A percentile compares a stretch with the other conserved stretches of the same genome.
phyloP scores from a whole-genome alignment of 2,113 vertebrate genomes.

The Psilopogon haemacephalus region DNA sequence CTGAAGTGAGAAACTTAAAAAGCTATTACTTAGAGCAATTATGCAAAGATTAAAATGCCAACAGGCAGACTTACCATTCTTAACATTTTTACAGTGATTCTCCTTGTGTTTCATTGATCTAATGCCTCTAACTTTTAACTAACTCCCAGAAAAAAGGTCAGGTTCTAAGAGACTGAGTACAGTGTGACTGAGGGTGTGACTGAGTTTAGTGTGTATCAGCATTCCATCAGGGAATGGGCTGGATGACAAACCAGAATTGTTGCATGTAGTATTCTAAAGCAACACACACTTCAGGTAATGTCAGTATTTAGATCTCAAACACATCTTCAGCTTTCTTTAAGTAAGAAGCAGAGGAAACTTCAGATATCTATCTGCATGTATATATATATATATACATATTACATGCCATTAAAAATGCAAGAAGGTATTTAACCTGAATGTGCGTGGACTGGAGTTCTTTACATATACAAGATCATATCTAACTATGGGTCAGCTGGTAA shows the following conservation, averaged over 20 bases:
- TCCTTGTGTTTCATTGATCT: background rate
- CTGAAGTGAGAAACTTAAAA: background rate
- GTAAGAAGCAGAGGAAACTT: background rate
- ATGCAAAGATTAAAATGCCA: background rate
- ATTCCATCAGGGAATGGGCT: background rate
- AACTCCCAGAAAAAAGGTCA: background rate
- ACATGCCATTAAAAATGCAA: background rate
- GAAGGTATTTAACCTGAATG: background rate
- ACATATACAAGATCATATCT: background rate
- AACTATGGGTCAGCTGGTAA: background rate
- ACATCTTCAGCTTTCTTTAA: background rate
- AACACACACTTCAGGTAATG: background rate
- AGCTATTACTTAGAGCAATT: background rate
- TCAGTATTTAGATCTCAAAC: background rate
- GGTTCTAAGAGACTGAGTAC: background rate
- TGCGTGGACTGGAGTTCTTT: background rate
- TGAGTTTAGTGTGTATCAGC: background rate
- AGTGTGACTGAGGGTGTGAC: background rate
- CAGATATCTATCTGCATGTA: background rate
- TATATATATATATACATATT: background rate
- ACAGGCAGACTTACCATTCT: background rate
- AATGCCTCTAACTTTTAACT: background rate
- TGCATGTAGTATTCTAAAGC: background rate
- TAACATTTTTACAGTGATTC: background rate
- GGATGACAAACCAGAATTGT: background rate